Base-by-base conservation (phyloP, 2,113 vertebrate genomes). In the Colinus virginianus region DNA sequence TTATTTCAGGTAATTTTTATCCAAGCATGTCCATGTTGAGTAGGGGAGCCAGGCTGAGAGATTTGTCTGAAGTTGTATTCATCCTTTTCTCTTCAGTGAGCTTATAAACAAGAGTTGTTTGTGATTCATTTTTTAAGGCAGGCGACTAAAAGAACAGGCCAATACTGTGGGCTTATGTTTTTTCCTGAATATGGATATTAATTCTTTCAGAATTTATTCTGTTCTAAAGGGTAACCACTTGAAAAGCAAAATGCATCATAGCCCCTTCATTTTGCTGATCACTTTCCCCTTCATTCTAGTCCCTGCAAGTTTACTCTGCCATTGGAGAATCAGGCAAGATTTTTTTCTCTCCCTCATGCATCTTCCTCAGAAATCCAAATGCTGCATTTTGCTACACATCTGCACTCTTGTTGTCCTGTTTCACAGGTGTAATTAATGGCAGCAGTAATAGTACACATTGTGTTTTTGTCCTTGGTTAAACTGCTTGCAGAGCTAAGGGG, bases 1-100 rank as follows among this genome's bases (percentile, higher is more conserved):
- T 99, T 72, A 98, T 99, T 97, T 98, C 99, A 96, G 99, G 99
- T 99, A 96, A 92, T 30, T 48, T 78, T 89, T 70, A 38, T 40
- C 38, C 42, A 64, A 40, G 10, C 8, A 13, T 0, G 0, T n/a
- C 34, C 3, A 1, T 21, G 15, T 25, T 0, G 0, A 78, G 22
- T 17, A 55, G 17, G 30, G 70, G 53, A 13, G 17, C 34, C 26
- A 78, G 26, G 13, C 45, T 78, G 45, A 53, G 59, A 78, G 38
- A 5, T n/a, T 9, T 22, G 8, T 40, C 40, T 40, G 58, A 23
- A 53, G 55, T 26, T 63, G 59, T 63, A 74, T 48, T 4, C 28
- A 17, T 62, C 43, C 0, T 15, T 46, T 77, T 22, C 46, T 68
- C 13, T 30, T 78, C 6, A 28, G 23, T 5, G 7, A 32, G 26